These are phyloP conservation scores for Nineta flava DNA, from an alignment of 2,888 invertebrate species.

Conservation along the genomic window DNA sequence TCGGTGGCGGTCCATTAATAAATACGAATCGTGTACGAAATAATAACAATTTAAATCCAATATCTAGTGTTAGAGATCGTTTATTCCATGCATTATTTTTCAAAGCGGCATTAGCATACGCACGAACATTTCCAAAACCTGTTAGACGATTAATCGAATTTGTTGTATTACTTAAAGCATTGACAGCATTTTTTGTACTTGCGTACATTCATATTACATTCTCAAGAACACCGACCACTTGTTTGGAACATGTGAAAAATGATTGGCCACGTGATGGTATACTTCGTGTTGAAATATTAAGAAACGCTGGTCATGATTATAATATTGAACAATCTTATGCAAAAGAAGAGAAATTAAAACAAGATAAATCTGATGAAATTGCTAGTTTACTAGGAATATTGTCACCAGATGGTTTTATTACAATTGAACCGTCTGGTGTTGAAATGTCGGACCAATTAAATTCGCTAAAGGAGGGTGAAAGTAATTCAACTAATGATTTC, in stretches of 20 bases:
- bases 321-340: slow-evolving; percentile 69
- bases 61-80: slow-evolving; percentile 76
- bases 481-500: neutral
- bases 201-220: slow-evolving; percentile 92
- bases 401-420: slow-evolving; percentile 49
- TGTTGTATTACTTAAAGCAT: slow-evolving; percentile 62
- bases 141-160: slow-evolving; percentile 72
- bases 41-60: slow-evolving; percentile 51
- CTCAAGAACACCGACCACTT: slow-evolving; percentile 82
- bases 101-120: slow-evolving; percentile 82
- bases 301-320: slow-evolving; percentile 55
- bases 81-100: slow-evolving; percentile 91
- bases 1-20: slow-evolving; percentile 38
- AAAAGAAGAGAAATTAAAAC: slow-evolving; percentile 57
- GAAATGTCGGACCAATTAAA: slow-evolving; percentile 24
- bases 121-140: slow-evolving; percentile 73
- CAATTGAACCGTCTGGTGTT: slow-evolving; percentile 49
- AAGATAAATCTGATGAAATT: slow-evolving; percentile 40
- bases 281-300: slow-evolving; percentile 73
- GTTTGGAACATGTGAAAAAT: slow-evolving; percentile 72
- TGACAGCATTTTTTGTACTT: slow-evolving; percentile 75
- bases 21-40: slow-evolving; percentile 37
- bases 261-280: slow-evolving; percentile 95
- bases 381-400: slow-evolving; percentile 44
- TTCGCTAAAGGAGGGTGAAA: neutral